Evolutionary conservation across 1,140 invertebrate species (phyloP).

Genomic region (Drosophila bipectinata): DNA sequence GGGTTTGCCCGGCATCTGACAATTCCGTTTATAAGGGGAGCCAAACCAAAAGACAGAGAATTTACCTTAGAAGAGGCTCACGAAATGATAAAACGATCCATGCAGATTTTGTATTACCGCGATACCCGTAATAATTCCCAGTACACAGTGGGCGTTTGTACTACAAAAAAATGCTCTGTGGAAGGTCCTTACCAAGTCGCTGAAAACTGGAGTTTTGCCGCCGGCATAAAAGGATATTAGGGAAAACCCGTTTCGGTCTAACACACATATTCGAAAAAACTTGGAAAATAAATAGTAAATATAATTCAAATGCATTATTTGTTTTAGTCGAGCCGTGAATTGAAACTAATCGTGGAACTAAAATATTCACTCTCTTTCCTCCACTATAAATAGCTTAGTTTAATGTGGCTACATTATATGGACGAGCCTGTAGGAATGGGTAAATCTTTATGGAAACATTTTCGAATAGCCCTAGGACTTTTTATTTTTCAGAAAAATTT

Average conservation of each 20-base stretch:
- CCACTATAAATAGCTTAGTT: not conserved
- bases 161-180: conserved; percentile 87
- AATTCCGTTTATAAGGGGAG: conserved; percentile 91
- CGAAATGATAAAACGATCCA: conserved; percentile 89
- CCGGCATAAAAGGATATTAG: conserved; percentile 84
- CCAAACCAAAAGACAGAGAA: conserved; percentile 87
- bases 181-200: conserved; percentile 87
- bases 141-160: conserved; percentile 90
- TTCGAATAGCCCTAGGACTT: not conserved
- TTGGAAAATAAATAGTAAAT: not conserved
- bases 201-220: conserved; percentile 90
- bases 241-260: not conserved
- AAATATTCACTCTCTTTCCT: not conserved
- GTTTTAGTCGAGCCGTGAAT: not conserved
- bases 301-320: not conserved
- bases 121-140: conserved; percentile 94
- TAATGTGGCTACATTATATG: no score
- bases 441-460: not conserved
- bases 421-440: not conserved
- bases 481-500: conserved; percentile 1
- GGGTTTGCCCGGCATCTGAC: conserved; percentile 96
- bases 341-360: not conserved
- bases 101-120: conserved; percentile 96
- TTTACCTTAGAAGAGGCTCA: conserved; percentile 88
- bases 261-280: not conserved